Conservation (phyloP, 2,888 invertebrate genomes). For the Oscheius sp. region DNA sequence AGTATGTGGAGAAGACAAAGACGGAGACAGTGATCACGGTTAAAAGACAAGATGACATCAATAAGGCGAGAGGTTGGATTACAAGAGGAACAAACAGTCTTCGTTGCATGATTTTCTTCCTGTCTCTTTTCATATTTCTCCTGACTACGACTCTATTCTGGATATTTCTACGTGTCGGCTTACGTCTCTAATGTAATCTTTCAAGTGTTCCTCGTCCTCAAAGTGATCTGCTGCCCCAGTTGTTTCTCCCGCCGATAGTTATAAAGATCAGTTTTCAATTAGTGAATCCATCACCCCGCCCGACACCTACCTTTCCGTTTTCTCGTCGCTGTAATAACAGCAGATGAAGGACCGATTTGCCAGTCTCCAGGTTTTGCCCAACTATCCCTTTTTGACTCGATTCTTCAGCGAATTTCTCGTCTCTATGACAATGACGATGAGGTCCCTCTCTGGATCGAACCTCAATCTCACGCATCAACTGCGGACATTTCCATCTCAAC, state of each 20-base stretch:
- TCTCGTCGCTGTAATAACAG: background rate
- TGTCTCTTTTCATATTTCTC: background rate
- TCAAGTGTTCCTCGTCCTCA: background rate
- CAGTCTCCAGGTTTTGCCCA: conserved; percentile 4
- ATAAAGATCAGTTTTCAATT: background rate
- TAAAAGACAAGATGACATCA: background rate
- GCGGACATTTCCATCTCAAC: background rate
- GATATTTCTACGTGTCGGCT: conserved; percentile 1
- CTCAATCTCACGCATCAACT: background rate
- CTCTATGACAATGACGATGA: background rate
- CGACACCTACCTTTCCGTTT: background rate
- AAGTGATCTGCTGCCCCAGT: no score
- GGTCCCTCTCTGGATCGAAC: background rate
- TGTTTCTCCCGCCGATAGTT: background rate
- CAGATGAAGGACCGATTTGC: conserved; percentile 5
- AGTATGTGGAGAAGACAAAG: conserved; percentile 15
- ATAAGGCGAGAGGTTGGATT: conserved; percentile 12
- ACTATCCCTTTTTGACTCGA: background rate
- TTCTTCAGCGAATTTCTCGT: background rate
- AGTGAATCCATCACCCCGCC: background rate
- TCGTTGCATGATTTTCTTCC: background rate
- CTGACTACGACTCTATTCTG: background rate
- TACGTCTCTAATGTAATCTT: conserved; percentile 2
- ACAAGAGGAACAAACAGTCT: background rate
- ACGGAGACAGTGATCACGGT: conserved; percentile 6